These are phyloP conservation scores for Clarias laeviceps DNA, from an alignment of 2,797 vertebrate species.

Conservation along the genomic window DNA sequence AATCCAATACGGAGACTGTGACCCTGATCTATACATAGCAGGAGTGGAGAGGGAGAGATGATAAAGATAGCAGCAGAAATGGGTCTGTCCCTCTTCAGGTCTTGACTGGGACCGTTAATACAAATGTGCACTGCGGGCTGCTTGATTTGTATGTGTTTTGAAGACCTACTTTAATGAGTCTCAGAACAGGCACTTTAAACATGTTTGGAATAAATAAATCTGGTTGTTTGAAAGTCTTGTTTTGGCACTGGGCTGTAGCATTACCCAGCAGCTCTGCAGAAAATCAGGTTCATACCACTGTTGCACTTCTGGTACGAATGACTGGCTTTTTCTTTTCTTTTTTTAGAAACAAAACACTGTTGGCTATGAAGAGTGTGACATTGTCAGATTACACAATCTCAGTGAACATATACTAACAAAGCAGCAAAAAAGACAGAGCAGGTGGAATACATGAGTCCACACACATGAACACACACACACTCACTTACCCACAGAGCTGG, in stretches of 20 bases:
- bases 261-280: background rate
- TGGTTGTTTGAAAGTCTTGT: background rate
- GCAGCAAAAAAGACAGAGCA: conserved; percentile 42
- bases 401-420: conserved; percentile 47
- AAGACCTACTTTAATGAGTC: conserved; percentile 21
- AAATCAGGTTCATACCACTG: background rate
- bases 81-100: conserved; percentile 68
- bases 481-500: background rate
- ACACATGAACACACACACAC: background rate
- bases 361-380: conserved; percentile 48
- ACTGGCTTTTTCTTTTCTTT: background rate
- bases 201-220: background rate
- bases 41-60: conserved; percentile 56
- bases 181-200: background rate
- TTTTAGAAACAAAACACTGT: conserved; percentile 36
- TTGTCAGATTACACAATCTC: conserved; percentile 57
- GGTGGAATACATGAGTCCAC: conserved; percentile 23
- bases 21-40: conserved; percentile 68
- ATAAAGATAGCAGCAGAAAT: conserved; percentile 72
- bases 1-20: conserved; percentile 52
- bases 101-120: conserved; percentile 39
- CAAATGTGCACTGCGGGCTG: conserved; percentile 30
- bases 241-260: background rate
- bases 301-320: background rate
- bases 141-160: background rate